These are phyloP conservation scores for Turdus rufiventris DNA, from an alignment of 2,113 vertebrate species.

Conservation along the genomic window DNA sequence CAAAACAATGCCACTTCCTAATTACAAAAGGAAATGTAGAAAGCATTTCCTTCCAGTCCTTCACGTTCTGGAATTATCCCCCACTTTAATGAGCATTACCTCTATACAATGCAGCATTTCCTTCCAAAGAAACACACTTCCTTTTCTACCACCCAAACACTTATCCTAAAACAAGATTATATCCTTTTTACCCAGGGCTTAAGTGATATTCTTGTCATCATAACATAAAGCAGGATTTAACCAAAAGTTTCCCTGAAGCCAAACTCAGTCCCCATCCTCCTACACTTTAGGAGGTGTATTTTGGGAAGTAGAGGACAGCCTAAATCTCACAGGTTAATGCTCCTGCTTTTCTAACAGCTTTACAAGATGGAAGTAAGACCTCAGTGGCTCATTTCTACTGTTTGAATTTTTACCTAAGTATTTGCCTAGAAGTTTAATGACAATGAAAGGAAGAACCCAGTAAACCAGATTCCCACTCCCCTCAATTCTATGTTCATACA, in stretches of 20 bases:
- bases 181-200: neutral
- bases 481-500: neutral
- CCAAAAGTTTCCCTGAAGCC: neutral
- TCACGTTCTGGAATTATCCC: neutral
- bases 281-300: neutral
- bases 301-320: neutral
- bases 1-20: neutral
- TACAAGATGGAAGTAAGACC: neutral
- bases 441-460: neutral
- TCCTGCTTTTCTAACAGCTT: neutral
- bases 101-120: neutral
- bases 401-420: neutral
- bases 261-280: neutral
- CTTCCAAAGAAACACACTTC: neutral
- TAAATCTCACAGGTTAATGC: neutral
- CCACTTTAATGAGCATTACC: neutral
- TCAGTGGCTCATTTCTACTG: neutral
- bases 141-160: neutral
- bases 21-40: neutral
- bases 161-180: neutral
- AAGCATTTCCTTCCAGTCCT: neutral
- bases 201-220: neutral
- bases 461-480: rapidly evolving
- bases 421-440: neutral
- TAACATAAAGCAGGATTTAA: neutral